These are phyloP conservation scores for Tragelaphus oryx DNA, from an alignment of 2,797 vertebrate genomes.

Conservation along the genomic window DNA sequence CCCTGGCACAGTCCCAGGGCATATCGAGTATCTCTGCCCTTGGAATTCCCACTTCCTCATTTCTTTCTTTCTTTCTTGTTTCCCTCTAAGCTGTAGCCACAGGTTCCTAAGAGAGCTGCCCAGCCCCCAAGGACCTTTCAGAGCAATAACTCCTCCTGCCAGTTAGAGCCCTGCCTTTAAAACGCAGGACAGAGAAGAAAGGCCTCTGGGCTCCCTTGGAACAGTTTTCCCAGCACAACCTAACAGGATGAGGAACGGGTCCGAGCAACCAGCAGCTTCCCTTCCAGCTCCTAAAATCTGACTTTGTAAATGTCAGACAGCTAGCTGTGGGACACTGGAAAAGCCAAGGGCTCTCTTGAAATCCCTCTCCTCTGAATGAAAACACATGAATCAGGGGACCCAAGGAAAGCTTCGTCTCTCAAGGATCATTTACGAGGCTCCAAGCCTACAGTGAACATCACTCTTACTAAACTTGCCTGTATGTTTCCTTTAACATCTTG, in stretches of 20 bases:
- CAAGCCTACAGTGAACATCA: neutral
- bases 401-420: neutral
- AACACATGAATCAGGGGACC: neutral
- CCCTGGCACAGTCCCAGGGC: slow-evolving; percentile 21
- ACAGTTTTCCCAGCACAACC: neutral
- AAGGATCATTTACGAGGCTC: neutral
- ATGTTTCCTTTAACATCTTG: slow-evolving; percentile 26
- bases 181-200: neutral
- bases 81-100: neutral
- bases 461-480: neutral
- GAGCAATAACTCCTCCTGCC: neutral
- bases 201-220: neutral
- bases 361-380: neutral
- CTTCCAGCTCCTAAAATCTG: neutral
- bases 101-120: slow-evolving; percentile 52
- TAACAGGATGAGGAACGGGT: neutral
- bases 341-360: neutral
- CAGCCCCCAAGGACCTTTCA: neutral
- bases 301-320: neutral
- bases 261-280: neutral
- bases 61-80: slow-evolving; percentile 59
- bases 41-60: slow-evolving; percentile 69
- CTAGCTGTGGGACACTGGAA: neutral
- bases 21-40: slow-evolving; percentile 49
- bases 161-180: slow-evolving; percentile 24